phyloP scores from a whole-genome alignment of 2,113 vertebrate genomes.

The Bothrops jararaca region DNA sequence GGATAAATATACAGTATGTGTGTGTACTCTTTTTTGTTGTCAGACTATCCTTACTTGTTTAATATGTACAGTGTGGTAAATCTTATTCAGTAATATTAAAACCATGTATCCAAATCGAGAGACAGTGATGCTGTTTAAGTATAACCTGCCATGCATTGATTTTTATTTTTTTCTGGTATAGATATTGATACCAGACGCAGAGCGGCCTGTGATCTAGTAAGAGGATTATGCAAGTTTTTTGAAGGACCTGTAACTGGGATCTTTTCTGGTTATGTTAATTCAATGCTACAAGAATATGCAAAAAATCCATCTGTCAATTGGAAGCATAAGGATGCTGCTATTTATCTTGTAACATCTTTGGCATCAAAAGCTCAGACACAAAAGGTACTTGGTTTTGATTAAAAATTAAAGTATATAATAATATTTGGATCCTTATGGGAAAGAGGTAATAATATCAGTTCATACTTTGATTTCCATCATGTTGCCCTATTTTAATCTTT shows the following conservation, averaged over 20 bases:
- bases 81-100: background rate
- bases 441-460: background rate
- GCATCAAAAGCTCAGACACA: conserved; percentile 98
- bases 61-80: background rate
- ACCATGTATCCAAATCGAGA: background rate
- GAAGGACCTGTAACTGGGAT: conserved; percentile 95
- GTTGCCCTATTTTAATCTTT: background rate
- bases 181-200: conserved; percentile 97
- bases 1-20: background rate
- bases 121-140: background rate
- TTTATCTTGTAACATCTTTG: conserved; percentile 95
- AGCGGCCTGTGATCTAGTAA: conserved; percentile 94
- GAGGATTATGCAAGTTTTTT: conserved; percentile 95
- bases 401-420: background rate
- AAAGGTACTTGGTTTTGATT: conserved; percentile 75
- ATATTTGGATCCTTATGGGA: background rate
- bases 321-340: conserved; percentile 98
- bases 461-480: background rate
- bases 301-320: conserved; percentile 92
- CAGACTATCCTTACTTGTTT: background rate
- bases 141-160: background rate
- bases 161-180: conserved; percentile 57
- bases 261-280: conserved; percentile 97
- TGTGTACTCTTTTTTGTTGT: background rate
- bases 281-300: conserved; percentile 92